phyloP scores from a whole-genome alignment of 2,888 invertebrate genomes.

The Pyralis farinalis region DNA sequence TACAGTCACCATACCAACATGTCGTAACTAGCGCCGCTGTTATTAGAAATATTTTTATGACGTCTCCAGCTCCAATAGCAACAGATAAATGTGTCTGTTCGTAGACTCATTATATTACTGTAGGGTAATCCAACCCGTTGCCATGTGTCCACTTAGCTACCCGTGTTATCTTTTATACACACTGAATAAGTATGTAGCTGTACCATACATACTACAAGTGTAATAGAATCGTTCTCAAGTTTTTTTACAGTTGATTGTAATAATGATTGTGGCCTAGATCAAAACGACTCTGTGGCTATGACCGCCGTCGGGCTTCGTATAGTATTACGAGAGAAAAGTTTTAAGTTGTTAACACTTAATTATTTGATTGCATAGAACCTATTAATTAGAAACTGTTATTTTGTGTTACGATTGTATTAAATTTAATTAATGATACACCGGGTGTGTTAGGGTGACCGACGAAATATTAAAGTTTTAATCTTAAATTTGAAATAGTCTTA shows the following conservation, averaged over 20 bases:
- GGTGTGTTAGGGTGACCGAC: too few species aligned
- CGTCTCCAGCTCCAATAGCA: slow-evolving; percentile 62
- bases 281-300: slow-evolving; percentile 37
- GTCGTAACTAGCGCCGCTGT: slow-evolving; percentile 16
- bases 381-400: too few species aligned
- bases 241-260: slow-evolving; percentile 60
- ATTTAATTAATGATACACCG: too few species aligned
- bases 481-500: too few species aligned
- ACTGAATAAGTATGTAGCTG: background rate
- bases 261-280: slow-evolving; percentile 66
- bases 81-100: slow-evolving; percentile 58
- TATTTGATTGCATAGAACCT: background rate
- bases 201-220: slow-evolving; percentile 24
- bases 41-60: slow-evolving; percentile 59
- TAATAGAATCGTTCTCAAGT: slow-evolving; percentile 31
- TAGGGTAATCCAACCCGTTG: slow-evolving; percentile 57
- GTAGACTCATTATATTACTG: slow-evolving; percentile 47
- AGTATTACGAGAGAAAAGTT: background rate
- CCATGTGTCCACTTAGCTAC: slow-evolving; percentile 52
- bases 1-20: background rate
- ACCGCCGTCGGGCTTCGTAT: slow-evolving; percentile 43
- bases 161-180: slow-evolving; percentile 20
- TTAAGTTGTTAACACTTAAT: slow-evolving; percentile 1
- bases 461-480: too few species aligned
- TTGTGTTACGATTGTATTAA: too few species aligned